These are phyloP conservation scores for Hyperopisus bebe DNA, from an alignment of 2,113 vertebrate genomes.

Conservation along the genomic window DNA sequence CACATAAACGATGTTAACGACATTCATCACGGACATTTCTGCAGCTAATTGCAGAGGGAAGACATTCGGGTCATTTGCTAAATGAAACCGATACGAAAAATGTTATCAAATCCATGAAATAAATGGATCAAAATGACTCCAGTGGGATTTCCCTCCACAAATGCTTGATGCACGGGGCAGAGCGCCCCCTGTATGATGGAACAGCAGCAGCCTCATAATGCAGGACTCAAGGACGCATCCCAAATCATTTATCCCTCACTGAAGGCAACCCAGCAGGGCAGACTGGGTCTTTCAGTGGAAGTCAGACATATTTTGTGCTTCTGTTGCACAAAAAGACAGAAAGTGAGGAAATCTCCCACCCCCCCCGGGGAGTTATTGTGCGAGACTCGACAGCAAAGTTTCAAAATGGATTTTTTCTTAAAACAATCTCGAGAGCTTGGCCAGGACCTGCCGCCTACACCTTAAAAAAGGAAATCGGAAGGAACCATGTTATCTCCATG, in stretches of 20 bases:
- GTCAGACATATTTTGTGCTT: not conserved
- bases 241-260: not conserved
- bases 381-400: not conserved
- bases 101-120: not conserved
- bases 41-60: not conserved
- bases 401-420: not conserved
- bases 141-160: not conserved
- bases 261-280: not conserved
- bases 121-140: not conserved
- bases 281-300: not conserved
- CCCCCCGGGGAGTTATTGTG: not conserved
- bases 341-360: not conserved
- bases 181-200: not conserved
- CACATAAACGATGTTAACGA: not conserved
- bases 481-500: conserved; percentile 15
- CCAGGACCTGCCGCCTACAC: not conserved
- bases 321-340: not conserved
- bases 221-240: not conserved
- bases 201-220: not conserved
- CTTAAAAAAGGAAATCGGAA: not conserved
- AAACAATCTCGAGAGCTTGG: not conserved
- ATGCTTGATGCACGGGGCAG: not conserved
- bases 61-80: not conserved
- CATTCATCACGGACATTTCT: not conserved
- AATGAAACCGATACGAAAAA: not conserved